Percentiles rank a stretch among this genome's conserved stretches.
Evolutionary conservation across 2,888 invertebrate genomes (phyloP).

Genomic region (Oscheius sp.): DNA sequence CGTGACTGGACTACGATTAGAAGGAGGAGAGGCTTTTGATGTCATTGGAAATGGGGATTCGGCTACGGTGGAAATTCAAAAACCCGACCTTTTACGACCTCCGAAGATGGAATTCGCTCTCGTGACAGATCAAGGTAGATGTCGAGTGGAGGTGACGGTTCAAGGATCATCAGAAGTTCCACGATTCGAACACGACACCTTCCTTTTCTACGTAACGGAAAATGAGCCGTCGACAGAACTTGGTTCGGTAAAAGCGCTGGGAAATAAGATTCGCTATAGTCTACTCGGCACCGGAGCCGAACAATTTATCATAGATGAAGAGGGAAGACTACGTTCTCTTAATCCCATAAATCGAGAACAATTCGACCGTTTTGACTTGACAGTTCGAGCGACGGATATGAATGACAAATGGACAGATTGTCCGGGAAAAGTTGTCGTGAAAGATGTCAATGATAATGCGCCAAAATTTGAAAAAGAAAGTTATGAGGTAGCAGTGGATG

Average conservation of each 20-base stretch:
- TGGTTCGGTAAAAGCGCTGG: conserved; percentile 33
- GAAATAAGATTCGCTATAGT: conserved; percentile 3
- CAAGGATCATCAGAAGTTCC: not conserved
- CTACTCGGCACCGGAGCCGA: conserved; percentile 32
- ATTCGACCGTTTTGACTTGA: conserved; percentile 38
- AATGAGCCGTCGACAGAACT: conserved; percentile 37
- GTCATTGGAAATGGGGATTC: not conserved
- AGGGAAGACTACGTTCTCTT: conserved; percentile 38
- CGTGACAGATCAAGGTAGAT: conserved; percentile 16
- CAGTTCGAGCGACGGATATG: conserved; percentile 44
- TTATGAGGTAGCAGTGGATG: conserved; percentile 37
- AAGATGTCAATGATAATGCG: conserved; percentile 69
- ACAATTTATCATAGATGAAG: conserved; percentile 39
- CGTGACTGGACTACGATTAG: conserved; percentile 4
- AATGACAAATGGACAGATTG: conserved; percentile 35
- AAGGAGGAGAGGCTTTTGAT: conserved; percentile 3
- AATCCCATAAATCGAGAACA: conserved; percentile 49
- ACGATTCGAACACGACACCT: conserved; percentile 37
- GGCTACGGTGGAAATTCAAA: not conserved
- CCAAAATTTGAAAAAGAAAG: conserved; percentile 49
- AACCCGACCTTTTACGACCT: not conserved
- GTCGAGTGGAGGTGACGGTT: conserved; percentile 10
- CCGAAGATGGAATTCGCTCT: not conserved
- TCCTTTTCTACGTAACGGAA: conserved; percentile 41
- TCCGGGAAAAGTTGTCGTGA: conserved; percentile 52